Evolutionary conservation across 64 coral and sea anemone genomes (phyloP), one percentile per base, ranked within the genome.

Genomic region (Stylophora pistillata): DNA sequence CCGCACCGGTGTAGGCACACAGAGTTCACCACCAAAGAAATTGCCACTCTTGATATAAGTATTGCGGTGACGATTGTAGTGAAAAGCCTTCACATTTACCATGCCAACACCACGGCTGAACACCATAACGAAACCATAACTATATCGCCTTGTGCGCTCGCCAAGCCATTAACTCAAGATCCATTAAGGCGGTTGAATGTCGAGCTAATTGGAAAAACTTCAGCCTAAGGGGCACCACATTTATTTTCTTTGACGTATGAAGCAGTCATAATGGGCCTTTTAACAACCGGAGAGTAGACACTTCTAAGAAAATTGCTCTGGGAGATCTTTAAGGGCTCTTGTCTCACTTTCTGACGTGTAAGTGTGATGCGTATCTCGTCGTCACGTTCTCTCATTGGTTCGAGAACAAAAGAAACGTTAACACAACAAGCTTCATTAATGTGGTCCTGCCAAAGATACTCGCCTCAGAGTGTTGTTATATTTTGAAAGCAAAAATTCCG

Each of bases 181-280:
- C 80, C 80, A 84, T 84, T 84, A 84, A 30, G 61, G 80, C 34
- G 58, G 80, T 26, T 65, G 34, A 52, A 82, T 61, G 57, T 65
- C 59, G 20, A 82, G 79, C 34, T 66, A 82, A 82, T 82, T 82
- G 60, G 32, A 47, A 60, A 84, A 84, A 62, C 31, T n/a, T 53
- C 80, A 32, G 80, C 80, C 80, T 84, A 11, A 66, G 62, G 80
- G 80, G 80, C 60, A 84, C 80, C 80, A 54, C 73, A 75, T 75
- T 75, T 52, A 75, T 75, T 52, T 52, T 69, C 41, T 84, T 30
- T 84, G 80, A 84, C 80, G 80, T 84, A 84, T 23, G 80, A 41
- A 84, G 60, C 30, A 13, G 80, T 63, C 32, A 84, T 84, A 66
- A 84, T 84, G 80, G 61, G 30, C 29, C 80, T 84, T 84, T 84